Base-by-base conservation (phyloP, 2,797 vertebrate genomes). In the Steatocranus sp. region DNA sequence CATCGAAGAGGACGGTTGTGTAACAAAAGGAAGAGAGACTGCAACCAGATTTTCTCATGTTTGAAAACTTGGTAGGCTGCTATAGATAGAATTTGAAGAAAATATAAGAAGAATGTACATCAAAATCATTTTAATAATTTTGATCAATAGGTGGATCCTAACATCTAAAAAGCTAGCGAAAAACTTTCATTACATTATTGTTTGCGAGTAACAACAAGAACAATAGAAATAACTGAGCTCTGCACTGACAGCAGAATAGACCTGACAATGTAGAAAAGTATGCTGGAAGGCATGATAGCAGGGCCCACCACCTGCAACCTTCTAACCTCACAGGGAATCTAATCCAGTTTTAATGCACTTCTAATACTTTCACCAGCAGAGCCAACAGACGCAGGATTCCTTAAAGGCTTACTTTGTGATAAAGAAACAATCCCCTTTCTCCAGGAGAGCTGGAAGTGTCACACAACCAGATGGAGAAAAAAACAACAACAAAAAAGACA, bases 391-490 rank as follows among this genome's bases (percentile, higher is more conserved):
- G 1, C 11, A 48, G 43, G 68, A 48, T n/a, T 30, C 68, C 68
- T 73, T 48, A 73, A 48, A 32, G 68, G 68, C 41, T 73, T n/a
- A 73, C 41, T 30, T 73, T 48, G 68, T 30, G 41, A 73, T 73
- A 73, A 30, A 48, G 68, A 30, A 48, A 73, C 41, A 73, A 46
- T 27, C 68, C 25, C 1, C 17, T 48, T 48, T 1, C 25, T 46
- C 46, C 68, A n/a, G 43, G 68, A 48, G 43, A 73, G 68, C 68
- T 48, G 17, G 68, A 12, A 48, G 41, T 30, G 43, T 30, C 25
- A 48, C 15, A 46, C 15, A n/a, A 73, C 41, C 43, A 30, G 43
- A 48, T 48, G 43, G 17, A 73, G 25, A 2, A 30, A 73, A 7
- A 73, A 15, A 73, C n/a, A n/a, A 61, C 18, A n/a, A 61, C 30